Base-by-base conservation (phyloP, 2,888 invertebrate species). In the Ditylenchus weischeri region DNA sequence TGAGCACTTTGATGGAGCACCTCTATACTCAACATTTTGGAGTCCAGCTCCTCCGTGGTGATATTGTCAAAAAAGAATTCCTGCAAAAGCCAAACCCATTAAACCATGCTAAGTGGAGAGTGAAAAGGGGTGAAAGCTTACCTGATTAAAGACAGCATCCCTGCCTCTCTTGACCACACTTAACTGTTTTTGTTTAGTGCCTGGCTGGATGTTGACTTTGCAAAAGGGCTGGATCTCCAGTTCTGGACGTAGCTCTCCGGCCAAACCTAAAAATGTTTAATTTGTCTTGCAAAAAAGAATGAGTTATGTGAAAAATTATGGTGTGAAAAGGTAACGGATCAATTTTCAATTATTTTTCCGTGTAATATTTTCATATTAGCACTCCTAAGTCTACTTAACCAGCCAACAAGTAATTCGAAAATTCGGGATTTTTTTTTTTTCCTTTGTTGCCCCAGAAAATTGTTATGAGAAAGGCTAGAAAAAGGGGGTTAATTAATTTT, bases 51-150 rank as follows among this genome's bases (percentile, higher is more conserved):
- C 36, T 84, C 84, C 19, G 79, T 72, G n/a, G 78, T 74, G 36
- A 85, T 75, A 68, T 83, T 81, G 66, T 84, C 84, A 76, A 85
- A 85, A 72, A 83, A 83, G 72, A 85, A 83, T 68, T 84, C 84
- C 77, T 85, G 78, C 58, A 83, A 76, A 58, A 29, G 3, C 29
- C 48, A 75, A 71, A 8, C 79, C 36, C 80, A 68, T 69, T 15
- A 83, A 66, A 59, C 79, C n/a, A n/a, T n/a, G n/a, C n/a, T 78
- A 35, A 72, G 83, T 83, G 50, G 8, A 47, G 3, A 21, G 23
- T 7, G 21, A 47, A 23, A 18, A 23, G 63, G 5, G 29, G 29
- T 29, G 19, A 36, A 47, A 15, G 18, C 58, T 7, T 38, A 80
- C 83, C 74, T 85, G 83, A 72, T 85, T 83, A 71, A 82, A 84